Evolutionary conservation across 2,888 invertebrate species (phyloP).

Genomic region (Hypena proboscidalis): DNA sequence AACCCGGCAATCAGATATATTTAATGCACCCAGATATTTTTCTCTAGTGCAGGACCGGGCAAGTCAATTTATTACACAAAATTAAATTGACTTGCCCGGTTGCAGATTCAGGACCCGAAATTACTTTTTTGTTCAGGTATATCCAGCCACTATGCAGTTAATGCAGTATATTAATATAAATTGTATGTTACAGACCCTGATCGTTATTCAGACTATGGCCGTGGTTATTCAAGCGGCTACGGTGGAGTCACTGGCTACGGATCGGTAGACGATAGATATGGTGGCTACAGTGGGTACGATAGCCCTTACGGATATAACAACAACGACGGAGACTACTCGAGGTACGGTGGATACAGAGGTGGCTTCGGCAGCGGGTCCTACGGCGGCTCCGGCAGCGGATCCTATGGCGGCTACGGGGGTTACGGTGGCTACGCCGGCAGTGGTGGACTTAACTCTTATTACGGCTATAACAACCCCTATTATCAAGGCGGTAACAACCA

Average conservation of each 20-base stretch:
- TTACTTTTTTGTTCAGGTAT: no score
- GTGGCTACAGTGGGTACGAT: slow-evolving; percentile 19
- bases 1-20: no score
- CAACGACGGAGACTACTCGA: slow-evolving; percentile 10
- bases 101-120: no score
- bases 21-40: no score
- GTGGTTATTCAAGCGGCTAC: slow-evolving; percentile 50
- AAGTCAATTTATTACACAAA: no score
- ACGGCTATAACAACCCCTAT: slow-evolving; percentile 84
- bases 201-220: slow-evolving; percentile 69
- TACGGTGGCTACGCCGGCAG: slow-evolving; percentile 87
- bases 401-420: slow-evolving; percentile 65
- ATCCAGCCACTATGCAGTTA: no score
- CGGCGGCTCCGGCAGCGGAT: slow-evolving; percentile 17
- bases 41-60: no score
- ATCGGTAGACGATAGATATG: slow-evolving; percentile 59
- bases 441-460: slow-evolving; percentile 85
- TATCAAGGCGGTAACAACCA: slow-evolving; percentile 83
- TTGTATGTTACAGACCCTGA: slow-evolving; percentile 50
- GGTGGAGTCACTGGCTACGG: slow-evolving; percentile 58
- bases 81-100: no score
- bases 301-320: slow-evolving; percentile 7
- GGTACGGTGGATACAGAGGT: slow-evolving; percentile 30
- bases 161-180: no score
- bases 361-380: slow-evolving; percentile 16